Base-by-base conservation (phyloP, 2,888 invertebrate genomes). In the Andrena bucephala region DNA sequence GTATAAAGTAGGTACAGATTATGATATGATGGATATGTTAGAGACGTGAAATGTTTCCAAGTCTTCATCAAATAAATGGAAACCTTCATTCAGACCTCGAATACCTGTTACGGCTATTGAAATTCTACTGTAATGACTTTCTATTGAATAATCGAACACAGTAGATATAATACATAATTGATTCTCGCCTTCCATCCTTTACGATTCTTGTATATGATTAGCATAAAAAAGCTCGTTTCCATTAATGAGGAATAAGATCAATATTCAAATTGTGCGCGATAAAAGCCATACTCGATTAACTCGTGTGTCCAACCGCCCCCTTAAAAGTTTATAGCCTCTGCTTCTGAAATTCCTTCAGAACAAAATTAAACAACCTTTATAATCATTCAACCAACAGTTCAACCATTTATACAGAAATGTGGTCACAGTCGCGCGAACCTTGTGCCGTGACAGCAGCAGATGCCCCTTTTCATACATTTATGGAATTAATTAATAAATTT, bases 241-340 rank as follows among this genome's bases (percentile, higher is more conserved):
- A 73, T 73, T 73, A 73, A 57, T 8, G 10, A 16, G 66, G 13
- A 57, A 73, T 54, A 8, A 66, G 7, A 66, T n/a, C 36, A 27
- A 27, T n/a, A 73, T 36, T 20, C 36, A 33, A 27, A 42, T 10
- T 29, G 6, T n/a, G 36, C 57, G 4, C 5, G 42, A 54, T 27
- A n/a, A 4, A 29, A 27, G 20, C 29, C 27, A 16, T 24, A 33
- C 33, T 29, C 33, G 33, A n/a, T n/a, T 33, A 31, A 42, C 42
- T 8, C 6, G 7, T 57, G 3, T 13, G 57, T 4, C 27, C 24
- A 57, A 3, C 54, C 10, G n/a, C 2, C 31, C 31, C 8, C n/a
- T 60, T 60, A 33, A n/a, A 31, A 10, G n/a, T 7, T 2, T n/a
- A n/a, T 5, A 59, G 13, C 4, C n/a, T 13, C 20, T 60, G 60